A percentile compares a stretch with the other conserved stretches of the same genome.
Evolutionary conservation across 2,113 vertebrate species (phyloP).

Genomic region (Platysternon megacephalum): DNA sequence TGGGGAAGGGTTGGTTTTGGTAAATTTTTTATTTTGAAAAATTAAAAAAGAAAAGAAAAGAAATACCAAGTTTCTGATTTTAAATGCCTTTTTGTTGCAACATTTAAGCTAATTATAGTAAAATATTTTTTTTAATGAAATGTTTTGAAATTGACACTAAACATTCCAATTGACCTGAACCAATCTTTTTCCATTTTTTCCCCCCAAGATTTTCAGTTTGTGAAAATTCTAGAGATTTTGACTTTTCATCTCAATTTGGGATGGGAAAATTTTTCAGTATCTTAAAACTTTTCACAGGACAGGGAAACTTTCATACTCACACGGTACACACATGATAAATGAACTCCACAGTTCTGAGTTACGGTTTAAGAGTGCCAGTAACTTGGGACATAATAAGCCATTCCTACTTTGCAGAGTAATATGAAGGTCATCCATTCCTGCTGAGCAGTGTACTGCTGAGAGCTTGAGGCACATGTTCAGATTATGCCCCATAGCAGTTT

Average conservation of each 20-base stretch:
- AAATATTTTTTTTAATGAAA: background rate
- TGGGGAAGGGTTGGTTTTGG: background rate
- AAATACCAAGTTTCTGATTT: background rate
- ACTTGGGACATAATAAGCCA: background rate
- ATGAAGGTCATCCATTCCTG: conserved; percentile 16
- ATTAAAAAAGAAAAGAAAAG: background rate
- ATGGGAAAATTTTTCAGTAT: background rate
- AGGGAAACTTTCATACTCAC: background rate
- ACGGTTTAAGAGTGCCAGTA: background rate
- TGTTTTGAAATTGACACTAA: background rate
- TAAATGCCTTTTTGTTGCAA: background rate
- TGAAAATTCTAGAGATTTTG: too few relatives aligned
- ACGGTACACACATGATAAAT: background rate
- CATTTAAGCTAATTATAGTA: background rate
- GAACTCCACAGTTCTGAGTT: background rate
- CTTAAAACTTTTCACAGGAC: background rate
- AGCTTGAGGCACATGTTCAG: background rate
- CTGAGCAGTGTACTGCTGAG: background rate
- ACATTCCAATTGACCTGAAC: background rate
- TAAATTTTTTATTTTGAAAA: background rate
- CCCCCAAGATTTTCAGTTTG: too few relatives aligned
- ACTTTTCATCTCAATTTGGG: too few relatives aligned
- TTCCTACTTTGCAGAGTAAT: background rate
- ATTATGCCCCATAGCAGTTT: conserved; percentile 27
- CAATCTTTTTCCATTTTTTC: background rate